These are phyloP conservation scores for Squalus acanthias DNA, from an alignment of 2,797 vertebrate genomes.

Conservation along the genomic window DNA sequence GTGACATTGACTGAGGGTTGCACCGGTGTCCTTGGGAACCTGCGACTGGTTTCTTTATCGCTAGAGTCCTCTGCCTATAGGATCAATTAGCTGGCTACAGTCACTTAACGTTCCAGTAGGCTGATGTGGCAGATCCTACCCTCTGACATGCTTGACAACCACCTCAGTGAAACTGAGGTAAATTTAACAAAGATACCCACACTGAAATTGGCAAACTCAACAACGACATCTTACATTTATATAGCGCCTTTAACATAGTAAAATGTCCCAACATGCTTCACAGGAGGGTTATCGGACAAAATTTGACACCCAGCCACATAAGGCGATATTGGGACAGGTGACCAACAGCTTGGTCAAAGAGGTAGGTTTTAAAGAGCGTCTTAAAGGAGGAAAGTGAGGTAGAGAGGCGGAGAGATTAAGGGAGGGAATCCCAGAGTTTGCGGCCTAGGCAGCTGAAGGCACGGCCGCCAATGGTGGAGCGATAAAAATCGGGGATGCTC, in stretches of 20 bases:
- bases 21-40: background rate
- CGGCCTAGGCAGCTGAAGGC: background rate
- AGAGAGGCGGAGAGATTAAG: background rate
- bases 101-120: background rate
- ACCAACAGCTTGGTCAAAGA: background rate
- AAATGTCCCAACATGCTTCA: background rate
- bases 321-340: background rate
- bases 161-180: background rate
- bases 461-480: background rate
- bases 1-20: background rate
- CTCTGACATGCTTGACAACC: background rate
- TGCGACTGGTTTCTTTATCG: background rate
- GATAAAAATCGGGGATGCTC: background rate
- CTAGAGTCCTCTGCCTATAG: background rate
- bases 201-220: background rate
- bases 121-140: background rate
- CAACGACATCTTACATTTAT: background rate
- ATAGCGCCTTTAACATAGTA: background rate
- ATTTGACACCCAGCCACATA: background rate
- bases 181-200: background rate
- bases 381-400: background rate
- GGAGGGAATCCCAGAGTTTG: background rate
- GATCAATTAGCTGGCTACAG: background rate
- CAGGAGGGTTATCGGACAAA: background rate
- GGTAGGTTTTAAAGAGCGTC: background rate